Evolutionary conservation across 2,888 invertebrate genomes (phyloP).

Genomic region (Ophioninae sp.): DNA sequence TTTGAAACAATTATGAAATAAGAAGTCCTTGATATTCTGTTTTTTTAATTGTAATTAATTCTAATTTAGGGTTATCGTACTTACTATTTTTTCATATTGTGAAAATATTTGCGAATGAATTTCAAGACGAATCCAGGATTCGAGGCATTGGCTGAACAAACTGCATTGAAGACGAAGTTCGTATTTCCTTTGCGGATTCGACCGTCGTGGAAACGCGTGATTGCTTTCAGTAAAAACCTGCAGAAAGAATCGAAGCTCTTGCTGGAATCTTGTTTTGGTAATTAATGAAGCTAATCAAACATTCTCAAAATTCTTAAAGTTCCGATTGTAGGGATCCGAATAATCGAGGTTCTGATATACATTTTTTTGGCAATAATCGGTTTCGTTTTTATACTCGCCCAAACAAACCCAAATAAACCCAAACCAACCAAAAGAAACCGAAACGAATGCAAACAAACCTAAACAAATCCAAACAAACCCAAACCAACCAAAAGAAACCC

Average conservation of each 20-base stretch:
- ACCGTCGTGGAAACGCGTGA: conserved; percentile 75
- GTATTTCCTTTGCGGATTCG: conserved; percentile 80
- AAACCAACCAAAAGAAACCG: too few species aligned
- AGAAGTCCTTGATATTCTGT: background rate
- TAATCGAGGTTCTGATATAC: too few species aligned
- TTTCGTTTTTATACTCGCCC: too few species aligned
- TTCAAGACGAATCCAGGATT: conserved; percentile 75
- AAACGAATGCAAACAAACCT: background rate
- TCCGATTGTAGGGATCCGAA: too few species aligned
- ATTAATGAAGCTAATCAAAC: background rate
- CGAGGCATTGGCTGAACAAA: conserved; percentile 72
- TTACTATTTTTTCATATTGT: conserved; percentile 69
- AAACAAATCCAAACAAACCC: background rate
- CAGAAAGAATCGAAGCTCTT: conserved; percentile 63
- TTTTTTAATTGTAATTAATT: too few species aligned
- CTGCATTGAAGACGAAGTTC: conserved; percentile 74
- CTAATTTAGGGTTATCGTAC: conserved; percentile 18
- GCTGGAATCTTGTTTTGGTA: background rate
- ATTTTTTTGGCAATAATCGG: too few species aligned
- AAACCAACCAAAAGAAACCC: background rate
- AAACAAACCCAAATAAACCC: background rate
- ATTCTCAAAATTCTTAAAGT: background rate
- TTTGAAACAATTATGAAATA: background rate
- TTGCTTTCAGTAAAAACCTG: conserved; percentile 82
- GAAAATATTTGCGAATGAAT: conserved; percentile 67